These are phyloP conservation scores for Lycocorax pyrrhopterus DNA, from an alignment of 2,113 vertebrate genomes.

Conservation along the genomic window DNA sequence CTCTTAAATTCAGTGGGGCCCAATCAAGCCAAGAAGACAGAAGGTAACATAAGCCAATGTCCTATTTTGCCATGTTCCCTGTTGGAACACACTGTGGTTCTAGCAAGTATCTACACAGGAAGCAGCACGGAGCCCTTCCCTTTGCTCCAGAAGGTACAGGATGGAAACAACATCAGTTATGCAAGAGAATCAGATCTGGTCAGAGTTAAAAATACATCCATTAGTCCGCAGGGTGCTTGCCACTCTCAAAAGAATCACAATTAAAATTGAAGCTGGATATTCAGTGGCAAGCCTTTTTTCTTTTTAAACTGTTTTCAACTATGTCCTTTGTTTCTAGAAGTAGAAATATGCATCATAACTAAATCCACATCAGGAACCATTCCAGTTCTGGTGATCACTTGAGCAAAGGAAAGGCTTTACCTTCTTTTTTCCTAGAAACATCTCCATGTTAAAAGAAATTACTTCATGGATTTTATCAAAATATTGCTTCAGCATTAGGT, in stretches of 20 bases:
- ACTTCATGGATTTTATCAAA: not conserved
- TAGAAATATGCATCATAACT: not conserved
- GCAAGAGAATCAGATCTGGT: slow-evolving; percentile 7
- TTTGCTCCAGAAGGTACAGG: not conserved
- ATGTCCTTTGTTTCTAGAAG: not conserved
- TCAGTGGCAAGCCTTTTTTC: not conserved
- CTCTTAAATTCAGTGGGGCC: not conserved
- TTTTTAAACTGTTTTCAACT: not conserved
- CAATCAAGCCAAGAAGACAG: not conserved
- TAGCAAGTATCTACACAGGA: not conserved
- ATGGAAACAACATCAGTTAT: slow-evolving; percentile 21
- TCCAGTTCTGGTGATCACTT: not conserved
- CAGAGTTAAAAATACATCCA: slow-evolving; percentile 17
- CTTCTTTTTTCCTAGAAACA: not conserved
- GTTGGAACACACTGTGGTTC: not conserved
- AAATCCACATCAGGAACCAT: not conserved
- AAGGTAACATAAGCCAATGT: not conserved
- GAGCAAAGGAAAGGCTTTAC: not conserved
- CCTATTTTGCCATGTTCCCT: not conserved
- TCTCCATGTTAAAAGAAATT: not conserved
- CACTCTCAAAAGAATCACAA: not conserved
- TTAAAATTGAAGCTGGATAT: not conserved
- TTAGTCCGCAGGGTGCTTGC: not conserved
- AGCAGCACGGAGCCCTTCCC: not conserved
- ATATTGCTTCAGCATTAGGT: not conserved